Conservation (phyloP, 2,113 vertebrate genomes). For the Chloroceryle aenea region DNA sequence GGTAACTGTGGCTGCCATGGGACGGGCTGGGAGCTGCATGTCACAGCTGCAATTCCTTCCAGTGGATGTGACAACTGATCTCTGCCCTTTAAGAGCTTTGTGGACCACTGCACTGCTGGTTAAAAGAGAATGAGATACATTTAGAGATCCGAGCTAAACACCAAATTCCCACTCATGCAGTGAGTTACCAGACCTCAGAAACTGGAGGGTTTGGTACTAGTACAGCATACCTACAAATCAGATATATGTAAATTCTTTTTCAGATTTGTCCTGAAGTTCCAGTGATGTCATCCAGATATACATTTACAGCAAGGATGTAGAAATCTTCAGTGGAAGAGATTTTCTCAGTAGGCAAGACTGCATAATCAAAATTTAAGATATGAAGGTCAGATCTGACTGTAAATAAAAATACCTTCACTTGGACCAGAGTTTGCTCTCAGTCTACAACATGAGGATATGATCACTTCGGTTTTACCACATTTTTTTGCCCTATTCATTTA, state of each 20-base stretch:
- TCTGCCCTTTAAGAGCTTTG: neutral
- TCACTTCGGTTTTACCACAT: neutral
- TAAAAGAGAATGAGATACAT: neutral
- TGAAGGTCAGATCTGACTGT: neutral
- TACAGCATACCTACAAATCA: neutral
- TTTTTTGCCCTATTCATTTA: neutral
- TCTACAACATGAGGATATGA: neutral
- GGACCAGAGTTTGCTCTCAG: neutral
- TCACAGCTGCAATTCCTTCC: accelerated
- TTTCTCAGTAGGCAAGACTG: neutral
- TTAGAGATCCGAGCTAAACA: neutral
- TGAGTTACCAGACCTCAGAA: neutral
- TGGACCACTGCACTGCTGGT: accelerated
- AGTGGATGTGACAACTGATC: neutral
- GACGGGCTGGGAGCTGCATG: neutral
- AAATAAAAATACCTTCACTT: neutral
- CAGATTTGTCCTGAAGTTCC: neutral
- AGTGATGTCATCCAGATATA: neutral
- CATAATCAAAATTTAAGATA: neutral
- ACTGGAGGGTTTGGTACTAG: neutral
- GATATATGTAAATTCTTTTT: neutral
- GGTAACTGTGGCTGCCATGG: accelerated
- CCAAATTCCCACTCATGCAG: accelerated
- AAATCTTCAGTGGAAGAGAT: neutral
- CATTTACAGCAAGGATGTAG: neutral